Evolutionary conservation across 2,888 invertebrate genomes (phyloP), one percentile per base, ranked within the genome.

Genomic region (Drosophila kambysellisi): DNA sequence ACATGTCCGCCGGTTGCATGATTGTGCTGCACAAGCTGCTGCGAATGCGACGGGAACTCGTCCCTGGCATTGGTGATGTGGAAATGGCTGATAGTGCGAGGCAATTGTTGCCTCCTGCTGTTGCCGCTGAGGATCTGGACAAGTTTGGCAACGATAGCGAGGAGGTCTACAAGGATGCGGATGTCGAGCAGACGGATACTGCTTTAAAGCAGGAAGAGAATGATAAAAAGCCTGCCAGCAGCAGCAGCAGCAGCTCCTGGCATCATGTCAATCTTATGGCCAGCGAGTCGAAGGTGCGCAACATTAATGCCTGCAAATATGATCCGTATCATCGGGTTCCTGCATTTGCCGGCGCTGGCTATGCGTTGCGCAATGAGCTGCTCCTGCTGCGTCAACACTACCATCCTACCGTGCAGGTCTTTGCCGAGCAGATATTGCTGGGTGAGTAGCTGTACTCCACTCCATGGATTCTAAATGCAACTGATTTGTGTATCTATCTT

Each of bases 331-430:
- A 95, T 32, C 95, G 99, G 33, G 99, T 99, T 93, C 99, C 99
- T 0, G 92, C 96, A 20, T 97, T 95, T 94, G 96, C 97, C 15
- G 97, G 97, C 35, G 97, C 97, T 0, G 95, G 96, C 51, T 94
- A 94, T 63, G 94, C 96, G 0, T 95, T 96, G 0, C 95, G 96
- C 71, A 93, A 95, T 59, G 99, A 99, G 92, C 94, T 99, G n/a
- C 79, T 94, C 12, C 92, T 95, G 0, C 94, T 99, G 1, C 93
- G 94, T 0, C 91, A 94, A 0, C 98, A 99, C 92, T 98, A 95
- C 92, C 99, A 99, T 93, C 99, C 99, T 0, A 97, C 98, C 0
- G 97, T 99, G 2, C 95, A 96, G 54, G 94, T 99, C 68, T 99
- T 98, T 94, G 98, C 99, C 0, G 94, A 95, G 53, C 96, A 95